Base-by-base conservation (phyloP, 30 jellyfish, hydroid and myxozoan species). In the Aurelia coerulea region DNA sequence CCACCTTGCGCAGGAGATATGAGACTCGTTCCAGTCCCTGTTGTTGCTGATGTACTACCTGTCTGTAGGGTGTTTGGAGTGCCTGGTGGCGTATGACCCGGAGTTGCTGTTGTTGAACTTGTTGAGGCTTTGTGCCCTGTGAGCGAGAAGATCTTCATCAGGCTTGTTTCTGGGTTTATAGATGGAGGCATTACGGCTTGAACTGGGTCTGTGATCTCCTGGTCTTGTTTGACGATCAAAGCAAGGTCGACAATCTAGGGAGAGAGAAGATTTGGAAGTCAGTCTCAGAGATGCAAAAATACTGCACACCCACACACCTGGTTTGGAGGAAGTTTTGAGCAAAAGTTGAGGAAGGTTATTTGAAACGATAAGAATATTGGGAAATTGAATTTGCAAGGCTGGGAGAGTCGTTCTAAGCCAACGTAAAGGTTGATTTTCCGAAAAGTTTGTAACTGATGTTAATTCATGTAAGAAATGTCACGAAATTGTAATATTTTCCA, bases 1-100 rank as follows among this genome's bases (percentile, higher is more conserved):
- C 99, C 98, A 65, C 99, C 99, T 51, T 90, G 98, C 63, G 90
- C 89, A 39, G 99, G 99, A 23, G 99, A 85, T 65, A 97, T 90
- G 16, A 95, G 85, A 58, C 86, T 88, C 12, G 97, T 58, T 6
- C 75, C 83, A 71, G 92, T 34, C 49, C 81, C 56, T 41, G 97
- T 53, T 18, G 88, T 0, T 37, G 92, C n/a, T 5, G 85, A 14
- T 52, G 79, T 71, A 51, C 76, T 66, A 17, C 65, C 53, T 70
- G 75, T 32, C 33, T 39, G 78, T 19, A 80, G 17, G 42, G 88
- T 66, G 74, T 88, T 84, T 8, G 98, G 96, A 33, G 99, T 84
- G 41, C 79, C 97, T 12, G 97, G 97, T 2, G 97, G 97, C 29
- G 99, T 82, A 51, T 88, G 97, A 18, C 83, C 87, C 23, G 98